These are phyloP conservation scores for Ectropis crepuscularia DNA, from an alignment of 2,888 invertebrate genomes.

Conservation along the genomic window DNA sequence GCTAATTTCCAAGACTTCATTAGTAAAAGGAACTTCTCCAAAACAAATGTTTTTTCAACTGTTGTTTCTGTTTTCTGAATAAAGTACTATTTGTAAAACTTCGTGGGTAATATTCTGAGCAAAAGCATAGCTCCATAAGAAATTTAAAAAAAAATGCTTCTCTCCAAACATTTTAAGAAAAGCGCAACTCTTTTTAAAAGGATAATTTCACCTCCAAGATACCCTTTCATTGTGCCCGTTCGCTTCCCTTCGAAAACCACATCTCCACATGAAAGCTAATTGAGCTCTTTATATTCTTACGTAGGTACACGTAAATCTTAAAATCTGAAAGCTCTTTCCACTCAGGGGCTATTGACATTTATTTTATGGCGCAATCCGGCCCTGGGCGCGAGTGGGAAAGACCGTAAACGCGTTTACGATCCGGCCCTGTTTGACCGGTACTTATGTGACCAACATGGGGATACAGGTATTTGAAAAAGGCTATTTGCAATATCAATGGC, in stretches of 20 bases:
- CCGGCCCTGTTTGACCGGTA: constrained; percentile 49
- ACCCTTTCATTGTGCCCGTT: constrained; percentile 5
- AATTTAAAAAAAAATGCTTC: background rate
- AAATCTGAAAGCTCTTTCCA: constrained; percentile 48
- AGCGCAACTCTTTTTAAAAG: background rate
- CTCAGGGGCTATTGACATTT: constrained; percentile 55
- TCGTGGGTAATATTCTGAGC: background rate
- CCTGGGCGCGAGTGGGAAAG: constrained; percentile 50
- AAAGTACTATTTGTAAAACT: too few species aligned
- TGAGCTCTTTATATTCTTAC: constrained; percentile 25
- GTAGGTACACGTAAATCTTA: constrained; percentile 32
- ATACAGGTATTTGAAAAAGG: constrained; percentile 33
- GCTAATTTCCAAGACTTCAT: too few species aligned
- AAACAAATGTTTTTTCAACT: too few species aligned
- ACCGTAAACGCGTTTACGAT: constrained; percentile 59
- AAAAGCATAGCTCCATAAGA: background rate
- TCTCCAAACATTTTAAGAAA: background rate
- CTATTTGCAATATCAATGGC: constrained; percentile 31
- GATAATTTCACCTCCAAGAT: background rate
- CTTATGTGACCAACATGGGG: constrained; percentile 47
- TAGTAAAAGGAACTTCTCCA: too few species aligned
- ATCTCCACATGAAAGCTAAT: constrained; percentile 26
- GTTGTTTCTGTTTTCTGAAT: too few species aligned
- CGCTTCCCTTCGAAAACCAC: constrained; percentile 5
- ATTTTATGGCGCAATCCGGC: constrained; percentile 51